Conservation (phyloP, 2,797 vertebrate genomes). For the Sarcophilus harrisii region DNA sequence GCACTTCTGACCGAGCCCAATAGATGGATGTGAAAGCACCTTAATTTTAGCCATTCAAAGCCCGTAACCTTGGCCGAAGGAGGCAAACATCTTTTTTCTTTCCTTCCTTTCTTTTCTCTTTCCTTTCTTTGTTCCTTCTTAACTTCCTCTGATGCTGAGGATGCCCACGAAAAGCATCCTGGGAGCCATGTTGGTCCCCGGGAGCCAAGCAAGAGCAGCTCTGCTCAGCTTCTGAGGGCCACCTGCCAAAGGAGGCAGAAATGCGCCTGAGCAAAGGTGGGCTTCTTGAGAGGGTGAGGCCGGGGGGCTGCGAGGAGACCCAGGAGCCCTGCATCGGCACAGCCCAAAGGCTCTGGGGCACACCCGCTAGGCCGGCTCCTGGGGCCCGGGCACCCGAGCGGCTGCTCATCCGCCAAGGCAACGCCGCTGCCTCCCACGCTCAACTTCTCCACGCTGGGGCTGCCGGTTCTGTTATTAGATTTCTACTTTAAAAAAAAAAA, state of each 20-base stretch:
- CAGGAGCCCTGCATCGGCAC: fast-evolving
- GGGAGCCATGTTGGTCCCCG: background rate
- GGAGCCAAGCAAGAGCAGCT: background rate
- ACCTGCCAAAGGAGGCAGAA: background rate
- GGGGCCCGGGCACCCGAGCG: background rate
- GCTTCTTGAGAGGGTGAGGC: background rate
- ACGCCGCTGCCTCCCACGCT: background rate
- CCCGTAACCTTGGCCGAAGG: background rate
- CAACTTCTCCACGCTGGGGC: background rate
- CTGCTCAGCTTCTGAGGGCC: too few relatives aligned
- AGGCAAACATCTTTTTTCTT: too few relatives aligned
- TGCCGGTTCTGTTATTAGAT: background rate
- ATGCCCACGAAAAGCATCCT: too few relatives aligned
- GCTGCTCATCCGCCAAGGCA: background rate
- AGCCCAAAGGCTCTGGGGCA: background rate
- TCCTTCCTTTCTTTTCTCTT: too few relatives aligned
- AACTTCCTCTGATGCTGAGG: too few relatives aligned
- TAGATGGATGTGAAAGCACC: background rate
- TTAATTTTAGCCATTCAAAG: background rate
- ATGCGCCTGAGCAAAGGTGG: background rate
- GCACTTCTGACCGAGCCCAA: background rate
- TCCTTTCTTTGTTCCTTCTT: too few relatives aligned
- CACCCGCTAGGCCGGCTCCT: background rate
- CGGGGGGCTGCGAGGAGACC: background rate
- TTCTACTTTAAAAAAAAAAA: background rate